Evolutionary conservation across 2,113 vertebrate genomes (phyloP), one percentile per base, ranked within the genome.

Genomic region (Oxyruncus cristatus): DNA sequence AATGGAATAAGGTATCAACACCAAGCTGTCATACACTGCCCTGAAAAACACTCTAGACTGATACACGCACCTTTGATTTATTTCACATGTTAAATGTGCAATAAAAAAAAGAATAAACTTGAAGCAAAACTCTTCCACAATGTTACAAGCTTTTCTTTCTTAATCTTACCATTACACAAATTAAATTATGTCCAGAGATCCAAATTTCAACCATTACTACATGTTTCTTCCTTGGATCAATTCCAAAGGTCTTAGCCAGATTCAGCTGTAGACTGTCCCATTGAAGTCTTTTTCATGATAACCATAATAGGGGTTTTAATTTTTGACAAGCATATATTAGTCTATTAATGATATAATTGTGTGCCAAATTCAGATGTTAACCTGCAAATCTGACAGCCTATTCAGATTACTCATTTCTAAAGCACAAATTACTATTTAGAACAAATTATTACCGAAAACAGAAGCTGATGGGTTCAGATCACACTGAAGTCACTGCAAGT

Each of bases 271-370:
- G 49, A 42, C 35, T 62, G 39, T 65, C 63, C 84, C 37, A 73
- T 37, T 41, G 33, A 62, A 82, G 77, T 86, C 89, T 71, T 79
- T 89, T 97, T 96, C 92, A 97, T 89, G 92, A 86, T 24, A 89
- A 94, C 79, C 67, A 15, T 85, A 95, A 70, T 37, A 61, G 23
- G 13, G 13, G 5, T 23, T 42, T 50, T 80, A 41, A 67, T 75
- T 89, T 71, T 61, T 49, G 30, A 49, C 90, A 67, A 56, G 41
- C 22, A 35, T 37, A 20, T 47, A 82, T 68, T 81, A 53, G 20
- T 52, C 35, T n/a, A 30, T 56, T 76, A 79, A 76, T 80, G 73
- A 66, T 21, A 23, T 50, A 85, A 87, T 17, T 28, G 23, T 52
- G 53, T 70, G 46, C 19, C 65, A 88, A 70, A 71, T 41, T 62